Base-by-base conservation (phyloP, 2,113 vertebrate genomes). In the Pyxicephalus adspersus region DNA sequence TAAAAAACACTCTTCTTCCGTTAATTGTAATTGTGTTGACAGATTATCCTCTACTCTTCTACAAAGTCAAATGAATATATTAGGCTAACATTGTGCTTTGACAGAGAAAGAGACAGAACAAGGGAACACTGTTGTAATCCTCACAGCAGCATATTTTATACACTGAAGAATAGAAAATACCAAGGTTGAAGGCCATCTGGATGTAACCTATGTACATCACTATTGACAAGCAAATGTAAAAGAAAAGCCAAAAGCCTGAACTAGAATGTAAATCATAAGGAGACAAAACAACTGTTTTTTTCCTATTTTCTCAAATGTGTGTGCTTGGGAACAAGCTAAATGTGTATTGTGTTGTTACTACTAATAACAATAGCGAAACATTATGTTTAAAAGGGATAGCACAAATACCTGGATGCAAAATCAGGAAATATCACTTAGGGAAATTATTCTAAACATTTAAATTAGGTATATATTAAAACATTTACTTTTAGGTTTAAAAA, bases 11-110 rank as follows among this genome's bases (percentile, higher is more conserved):
- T 54, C 50, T 54, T 22, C 52, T 57, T 51, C 51, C 28, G 26
- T 72, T 72, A 31, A 57, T 72, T 72, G 20, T 72, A 72, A 55
- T 72, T 72, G 68, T 72, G 68, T 31, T 72, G 68, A 72, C 68
- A 72, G 68, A 72, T 72, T 72, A 57, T 31, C 45, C 68, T 72
- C 52, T 72, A n/a, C 22, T 18, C 51, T 57, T 72, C 25, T 13
- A 13, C 45, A 72, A 72, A 55, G 52, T 72, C 68, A 72, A n/a
- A 57, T 19, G 68, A 72, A 72, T 72, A 31, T 54, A 72, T 72
- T 72, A 72, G 19, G 55, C 26, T 19, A 72, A 28, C 68, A 72
- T 57, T 72, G 26, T 51, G 8, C 52, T 57, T 57, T 20, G 68
- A 31, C 9, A 29, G 68, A 29, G 9, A 15, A 15, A 26, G 7